phyloP scores from a whole-genome alignment of 2,888 invertebrate species.

The Eristalis tenax region DNA sequence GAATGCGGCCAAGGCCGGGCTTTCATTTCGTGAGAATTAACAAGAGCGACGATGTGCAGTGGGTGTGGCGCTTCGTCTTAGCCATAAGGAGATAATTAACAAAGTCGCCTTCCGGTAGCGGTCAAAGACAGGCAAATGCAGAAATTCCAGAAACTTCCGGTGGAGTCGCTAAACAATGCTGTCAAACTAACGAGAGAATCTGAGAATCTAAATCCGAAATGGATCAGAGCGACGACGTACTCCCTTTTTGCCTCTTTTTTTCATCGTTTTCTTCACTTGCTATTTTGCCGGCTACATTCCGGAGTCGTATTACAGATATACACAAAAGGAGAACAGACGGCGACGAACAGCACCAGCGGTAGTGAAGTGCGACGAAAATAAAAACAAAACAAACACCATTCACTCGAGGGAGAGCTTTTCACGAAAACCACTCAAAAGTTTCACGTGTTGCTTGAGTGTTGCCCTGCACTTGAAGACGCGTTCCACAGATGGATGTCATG shows the following conservation, averaged over 20 bases:
- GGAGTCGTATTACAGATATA: constrained; percentile 35
- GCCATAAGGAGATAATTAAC: constrained; percentile 22
- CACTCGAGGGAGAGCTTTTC: constrained; percentile 45
- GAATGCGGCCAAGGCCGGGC: constrained; percentile 39
- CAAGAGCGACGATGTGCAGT: background rate
- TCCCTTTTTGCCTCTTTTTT: constrained; percentile 14
- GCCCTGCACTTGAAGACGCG: background rate
- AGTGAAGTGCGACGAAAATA: constrained; percentile 9
- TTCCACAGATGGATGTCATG: constrained; percentile 23
- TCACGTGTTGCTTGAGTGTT: constrained; percentile 57
- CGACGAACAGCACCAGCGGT: background rate
- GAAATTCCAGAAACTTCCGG: constrained; percentile 52
- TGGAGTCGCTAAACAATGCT: constrained; percentile 11
- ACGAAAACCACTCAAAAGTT: constrained; percentile 49
- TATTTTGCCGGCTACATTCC: constrained; percentile 47
- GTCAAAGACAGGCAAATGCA: constrained; percentile 42
- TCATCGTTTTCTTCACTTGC: background rate
- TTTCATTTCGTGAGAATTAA: constrained; percentile 5
- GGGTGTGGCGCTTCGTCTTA: constrained; percentile 33
- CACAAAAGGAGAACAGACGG: constrained; percentile 34
- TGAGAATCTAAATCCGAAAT: constrained; percentile 8
- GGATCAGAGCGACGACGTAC: constrained; percentile 11
- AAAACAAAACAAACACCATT: constrained; percentile 48
- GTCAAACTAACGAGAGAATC: no score
- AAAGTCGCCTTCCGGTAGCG: background rate